Conservation (phyloP, 2,888 invertebrate genomes). For the Melikaiella ostensackeni region DNA sequence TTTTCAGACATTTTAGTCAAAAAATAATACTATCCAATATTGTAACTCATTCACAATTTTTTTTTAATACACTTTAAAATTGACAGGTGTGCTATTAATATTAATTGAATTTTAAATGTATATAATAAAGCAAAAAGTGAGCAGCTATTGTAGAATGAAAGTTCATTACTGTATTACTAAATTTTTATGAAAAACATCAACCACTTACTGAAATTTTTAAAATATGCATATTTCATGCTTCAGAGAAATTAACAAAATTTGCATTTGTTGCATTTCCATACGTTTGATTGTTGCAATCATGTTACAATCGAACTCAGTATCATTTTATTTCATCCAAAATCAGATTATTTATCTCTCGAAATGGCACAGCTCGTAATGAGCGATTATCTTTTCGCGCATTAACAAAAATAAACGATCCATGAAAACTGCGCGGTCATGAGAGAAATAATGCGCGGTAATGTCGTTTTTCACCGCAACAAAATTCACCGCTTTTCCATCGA, state of each 20-base stretch:
- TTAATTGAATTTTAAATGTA: too few relatives aligned
- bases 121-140: too few relatives aligned
- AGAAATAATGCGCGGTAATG: constrained; percentile 26
- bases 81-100: too few relatives aligned
- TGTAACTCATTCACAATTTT: too few relatives aligned
- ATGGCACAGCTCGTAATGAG: constrained; percentile 30
- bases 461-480: constrained; percentile 14
- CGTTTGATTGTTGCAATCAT: constrained; percentile 20
- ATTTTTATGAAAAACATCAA: too few relatives aligned
- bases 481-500: constrained; percentile 16
- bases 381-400: constrained; percentile 35
- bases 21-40: too few relatives aligned
- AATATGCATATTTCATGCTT: neutral
- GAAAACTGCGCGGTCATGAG: constrained; percentile 23
- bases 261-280: neutral
- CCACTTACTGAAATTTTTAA: too few relatives aligned
- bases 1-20: too few relatives aligned
- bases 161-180: too few relatives aligned
- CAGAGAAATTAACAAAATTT: neutral
- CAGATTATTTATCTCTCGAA: neutral
- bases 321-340: constrained; percentile 29
- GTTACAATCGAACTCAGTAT: constrained; percentile 17
- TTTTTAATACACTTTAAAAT: too few relatives aligned
- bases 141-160: too few relatives aligned
- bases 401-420: constrained; percentile 38